Evolutionary conservation across 2,888 invertebrate genomes (phyloP).

Genomic region (Seladonia tumulorum): DNA sequence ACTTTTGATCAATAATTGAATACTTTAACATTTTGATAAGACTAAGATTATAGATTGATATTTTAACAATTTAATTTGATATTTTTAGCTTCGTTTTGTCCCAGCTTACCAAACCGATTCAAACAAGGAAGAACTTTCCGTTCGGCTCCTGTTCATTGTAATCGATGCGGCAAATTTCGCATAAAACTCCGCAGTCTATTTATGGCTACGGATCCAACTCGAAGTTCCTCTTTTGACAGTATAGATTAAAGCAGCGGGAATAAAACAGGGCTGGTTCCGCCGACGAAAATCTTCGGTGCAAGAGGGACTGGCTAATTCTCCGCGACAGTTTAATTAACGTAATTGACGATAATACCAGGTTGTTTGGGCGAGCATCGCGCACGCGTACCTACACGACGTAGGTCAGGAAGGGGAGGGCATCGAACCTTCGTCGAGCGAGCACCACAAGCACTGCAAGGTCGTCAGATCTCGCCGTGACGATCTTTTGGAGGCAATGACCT

Average conservation of each 20-base stretch:
- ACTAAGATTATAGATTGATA: too few species aligned
- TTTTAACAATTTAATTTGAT: too few species aligned
- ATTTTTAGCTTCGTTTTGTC: too few species aligned
- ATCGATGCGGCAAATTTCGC: not conserved
- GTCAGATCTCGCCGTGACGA: constrained; percentile 51
- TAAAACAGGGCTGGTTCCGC: not conserved
- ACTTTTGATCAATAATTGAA: not conserved
- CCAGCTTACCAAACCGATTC: too few species aligned
- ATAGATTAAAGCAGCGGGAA: not conserved
- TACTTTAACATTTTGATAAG: too few species aligned
- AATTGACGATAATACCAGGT: constrained; percentile 52
- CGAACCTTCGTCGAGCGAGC: constrained; percentile 44
- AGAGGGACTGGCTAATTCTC: not conserved
- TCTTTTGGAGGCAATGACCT: constrained; percentile 60
- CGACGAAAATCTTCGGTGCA: not conserved
- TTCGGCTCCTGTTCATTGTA: not conserved
- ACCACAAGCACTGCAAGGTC: constrained; percentile 46
- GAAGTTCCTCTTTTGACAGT: not conserved
- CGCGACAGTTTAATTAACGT: constrained; percentile 48
- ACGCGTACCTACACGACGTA: constrained; percentile 41
- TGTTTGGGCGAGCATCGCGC: constrained; percentile 20
- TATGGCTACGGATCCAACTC: not conserved
- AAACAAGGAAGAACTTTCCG: not conserved
- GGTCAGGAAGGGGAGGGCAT: constrained; percentile 61
- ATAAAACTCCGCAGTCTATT: not conserved